Conservation (phyloP, 2,113 vertebrate genomes). For the Platichthys stellatus region DNA sequence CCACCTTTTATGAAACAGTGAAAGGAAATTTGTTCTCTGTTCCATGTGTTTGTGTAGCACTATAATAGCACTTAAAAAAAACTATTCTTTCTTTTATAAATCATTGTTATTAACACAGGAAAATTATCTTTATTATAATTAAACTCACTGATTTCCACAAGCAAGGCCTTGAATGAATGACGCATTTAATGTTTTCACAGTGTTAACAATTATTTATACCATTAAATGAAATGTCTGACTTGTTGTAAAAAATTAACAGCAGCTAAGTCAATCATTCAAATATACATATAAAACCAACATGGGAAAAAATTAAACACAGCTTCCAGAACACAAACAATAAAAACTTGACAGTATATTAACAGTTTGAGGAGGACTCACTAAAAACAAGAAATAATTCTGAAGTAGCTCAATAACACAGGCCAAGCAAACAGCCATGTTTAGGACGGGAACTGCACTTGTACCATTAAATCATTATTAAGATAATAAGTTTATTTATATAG, state of each 20-base stretch:
- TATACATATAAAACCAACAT: neutral
- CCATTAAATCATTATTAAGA: slow-evolving; percentile 16
- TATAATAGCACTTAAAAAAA: neutral
- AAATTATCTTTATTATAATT: neutral
- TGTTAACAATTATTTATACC: too few species aligned
- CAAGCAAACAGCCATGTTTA: too few species aligned
- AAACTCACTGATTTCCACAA: neutral
- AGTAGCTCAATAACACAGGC: too few species aligned
- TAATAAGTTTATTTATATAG: too few species aligned
- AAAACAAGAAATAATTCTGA: too few species aligned
- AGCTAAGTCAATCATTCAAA: neutral
- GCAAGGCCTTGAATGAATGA: neutral
- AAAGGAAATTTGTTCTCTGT: slow-evolving; percentile 55
- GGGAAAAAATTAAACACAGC: too few species aligned
- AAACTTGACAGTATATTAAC: too few species aligned
- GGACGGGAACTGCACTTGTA: too few species aligned
- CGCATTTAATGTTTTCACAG: neutral
- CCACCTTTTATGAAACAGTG: slow-evolving; percentile 54
- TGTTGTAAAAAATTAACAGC: neutral
- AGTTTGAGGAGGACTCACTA: too few species aligned
- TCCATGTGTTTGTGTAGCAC: slow-evolving; percentile 11
- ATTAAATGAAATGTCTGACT: neutral
- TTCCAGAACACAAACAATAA: too few species aligned
- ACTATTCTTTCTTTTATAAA: neutral
- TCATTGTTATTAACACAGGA: neutral